Evolutionary conservation across 2,113 vertebrate genomes (phyloP).

Genomic region (Oreochromis tanganicae): DNA sequence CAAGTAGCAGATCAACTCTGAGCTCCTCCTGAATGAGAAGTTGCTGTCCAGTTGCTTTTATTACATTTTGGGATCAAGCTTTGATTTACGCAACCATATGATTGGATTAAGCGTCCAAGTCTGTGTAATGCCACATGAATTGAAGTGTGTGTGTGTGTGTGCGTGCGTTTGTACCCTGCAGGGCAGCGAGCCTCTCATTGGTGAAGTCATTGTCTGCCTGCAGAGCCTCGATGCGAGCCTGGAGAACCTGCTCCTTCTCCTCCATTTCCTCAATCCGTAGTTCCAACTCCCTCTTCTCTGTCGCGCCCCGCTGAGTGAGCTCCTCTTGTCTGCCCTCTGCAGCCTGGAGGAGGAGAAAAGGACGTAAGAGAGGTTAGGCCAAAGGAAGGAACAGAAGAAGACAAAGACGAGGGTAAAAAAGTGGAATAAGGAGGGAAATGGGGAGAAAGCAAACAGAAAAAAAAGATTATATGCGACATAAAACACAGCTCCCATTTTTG

Average conservation of each 20-base stretch:
- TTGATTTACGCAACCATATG: not conserved
- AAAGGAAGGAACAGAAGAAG: not conserved
- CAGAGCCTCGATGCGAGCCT: constrained; percentile 95
- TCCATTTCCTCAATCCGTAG: constrained; percentile 96
- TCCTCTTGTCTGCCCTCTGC: constrained; percentile 92
- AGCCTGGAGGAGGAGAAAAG: constrained; percentile 63
- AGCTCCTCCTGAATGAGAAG: not conserved
- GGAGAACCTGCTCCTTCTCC: constrained; percentile 96
- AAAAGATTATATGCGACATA: not conserved
- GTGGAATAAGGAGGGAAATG: not conserved
- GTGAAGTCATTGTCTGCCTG: constrained; percentile 99
- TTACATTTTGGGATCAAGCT: not conserved
- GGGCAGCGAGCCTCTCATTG: constrained; percentile 90
- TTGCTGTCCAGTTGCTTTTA: not conserved
- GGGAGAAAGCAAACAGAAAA: not conserved
- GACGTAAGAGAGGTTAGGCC: not conserved
- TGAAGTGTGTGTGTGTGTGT: not conserved
- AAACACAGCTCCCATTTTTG: not conserved
- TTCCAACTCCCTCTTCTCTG: constrained; percentile 91
- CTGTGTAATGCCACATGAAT: not conserved
- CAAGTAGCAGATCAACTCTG: not conserved
- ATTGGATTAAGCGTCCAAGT: not conserved
- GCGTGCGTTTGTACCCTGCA: constrained; percentile 80
- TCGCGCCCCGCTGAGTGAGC: constrained; percentile 87
- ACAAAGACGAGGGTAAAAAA: too few relatives aligned